Conservation (phyloP, 1,140 invertebrate species). For the Hestina assimilis region DNA sequence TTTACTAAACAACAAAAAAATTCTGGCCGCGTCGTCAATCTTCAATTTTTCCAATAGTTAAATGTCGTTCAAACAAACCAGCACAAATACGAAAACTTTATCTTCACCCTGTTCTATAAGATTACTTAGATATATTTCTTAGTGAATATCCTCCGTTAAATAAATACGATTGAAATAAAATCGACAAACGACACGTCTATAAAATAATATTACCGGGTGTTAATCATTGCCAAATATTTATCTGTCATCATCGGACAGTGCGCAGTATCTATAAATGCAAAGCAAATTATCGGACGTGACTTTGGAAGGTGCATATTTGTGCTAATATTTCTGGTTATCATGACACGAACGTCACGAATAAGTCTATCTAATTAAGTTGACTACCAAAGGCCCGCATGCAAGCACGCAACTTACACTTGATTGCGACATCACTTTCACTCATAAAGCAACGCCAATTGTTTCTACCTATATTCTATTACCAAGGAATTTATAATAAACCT, state of each 20-base stretch:
- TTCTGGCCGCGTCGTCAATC: too few species aligned
- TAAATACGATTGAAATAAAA: too few species aligned
- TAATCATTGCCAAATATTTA: background rate
- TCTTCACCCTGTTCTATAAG: too few species aligned
- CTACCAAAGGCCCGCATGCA: conserved; percentile 31
- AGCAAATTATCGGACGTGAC: conserved; percentile 9
- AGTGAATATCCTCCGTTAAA: too few species aligned
- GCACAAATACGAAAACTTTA: too few species aligned
- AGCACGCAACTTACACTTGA: conserved; percentile 33
- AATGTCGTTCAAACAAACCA: too few species aligned
- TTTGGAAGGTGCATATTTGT: conserved; percentile 3
- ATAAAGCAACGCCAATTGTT: conserved; percentile 35
- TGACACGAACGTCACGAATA: conserved; percentile 24
- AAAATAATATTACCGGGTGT: background rate
- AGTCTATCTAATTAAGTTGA: conserved; percentile 26
- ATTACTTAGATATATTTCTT: background rate
- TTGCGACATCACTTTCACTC: conserved; percentile 70
- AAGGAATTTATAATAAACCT: conserved; percentile 10
- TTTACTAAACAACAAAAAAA: too few species aligned
- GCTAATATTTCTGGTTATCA: conserved; percentile 21
- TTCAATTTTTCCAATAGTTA: too few species aligned
- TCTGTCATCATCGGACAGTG: background rate
- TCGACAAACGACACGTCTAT: background rate
- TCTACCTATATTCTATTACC: conserved; percentile 25
- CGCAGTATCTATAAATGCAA: background rate